Evolutionary conservation across 2,113 vertebrate genomes (phyloP).

Genomic region (Vidua chalybeata): DNA sequence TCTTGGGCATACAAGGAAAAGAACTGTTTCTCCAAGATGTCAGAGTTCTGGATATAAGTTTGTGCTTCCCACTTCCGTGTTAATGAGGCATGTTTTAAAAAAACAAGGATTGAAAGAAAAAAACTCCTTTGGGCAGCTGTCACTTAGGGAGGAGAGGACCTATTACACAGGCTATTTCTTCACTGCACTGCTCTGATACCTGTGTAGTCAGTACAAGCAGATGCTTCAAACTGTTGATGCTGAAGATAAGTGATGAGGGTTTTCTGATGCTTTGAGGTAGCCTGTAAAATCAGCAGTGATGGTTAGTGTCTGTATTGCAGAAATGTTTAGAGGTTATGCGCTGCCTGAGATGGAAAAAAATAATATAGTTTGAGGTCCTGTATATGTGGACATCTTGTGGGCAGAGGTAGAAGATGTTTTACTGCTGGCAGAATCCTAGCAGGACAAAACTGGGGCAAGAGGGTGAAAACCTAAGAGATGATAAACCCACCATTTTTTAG

Average conservation of each 20-base stretch:
- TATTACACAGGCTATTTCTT: not conserved
- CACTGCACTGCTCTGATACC: accelerated
- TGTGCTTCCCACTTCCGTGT: not conserved
- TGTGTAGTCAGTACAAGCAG: not conserved
- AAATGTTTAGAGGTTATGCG: not conserved
- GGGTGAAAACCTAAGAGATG: not conserved
- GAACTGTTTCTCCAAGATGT: not conserved
- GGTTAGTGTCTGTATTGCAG: not conserved
- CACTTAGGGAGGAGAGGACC: not conserved
- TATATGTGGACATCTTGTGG: not conserved
- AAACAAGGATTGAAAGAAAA: not conserved
- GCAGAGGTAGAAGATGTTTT: not conserved
- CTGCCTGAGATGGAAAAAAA: not conserved
- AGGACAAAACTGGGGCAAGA: not conserved
- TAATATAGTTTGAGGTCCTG: not conserved
- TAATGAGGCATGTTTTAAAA: not conserved
- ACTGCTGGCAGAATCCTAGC: not conserved
- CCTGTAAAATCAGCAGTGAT: not conserved
- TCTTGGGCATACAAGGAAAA: not conserved
- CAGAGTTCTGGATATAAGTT: not conserved
- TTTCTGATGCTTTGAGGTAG: not conserved
- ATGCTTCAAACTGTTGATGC: not conserved
- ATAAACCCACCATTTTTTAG: not conserved
- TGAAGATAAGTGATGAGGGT: not conserved
- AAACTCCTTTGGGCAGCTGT: not conserved